These are phyloP conservation scores for Aspidoscelis tigris DNA, from an alignment of 2,113 vertebrate genomes.

Conservation along the genomic window DNA sequence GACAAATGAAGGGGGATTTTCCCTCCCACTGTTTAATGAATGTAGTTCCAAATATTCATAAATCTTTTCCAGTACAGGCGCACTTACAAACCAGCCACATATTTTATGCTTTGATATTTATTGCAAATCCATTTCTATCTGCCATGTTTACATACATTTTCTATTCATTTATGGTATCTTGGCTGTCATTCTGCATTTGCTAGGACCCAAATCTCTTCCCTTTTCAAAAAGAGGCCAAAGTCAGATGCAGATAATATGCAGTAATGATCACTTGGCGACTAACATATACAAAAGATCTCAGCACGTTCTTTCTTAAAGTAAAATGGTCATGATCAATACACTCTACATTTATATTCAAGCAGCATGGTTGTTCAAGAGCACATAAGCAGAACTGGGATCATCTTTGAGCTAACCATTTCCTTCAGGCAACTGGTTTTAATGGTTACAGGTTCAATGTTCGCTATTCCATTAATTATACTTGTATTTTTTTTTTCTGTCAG, in stretches of 20 bases:
- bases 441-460: too few relatives aligned
- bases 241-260: conserved; percentile 54
- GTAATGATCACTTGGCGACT: conserved; percentile 43
- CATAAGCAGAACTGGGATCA: not conserved
- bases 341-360: not conserved
- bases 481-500: too few relatives aligned
- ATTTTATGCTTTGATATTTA: conserved; percentile 57
- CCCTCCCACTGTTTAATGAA: conserved; percentile 65
- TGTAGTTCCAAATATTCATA: conserved; percentile 62
- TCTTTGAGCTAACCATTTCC: too few relatives aligned
- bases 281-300: conserved; percentile 50
- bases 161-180: conserved; percentile 58
- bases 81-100: conserved; percentile 62
- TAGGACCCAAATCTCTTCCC: conserved; percentile 53
- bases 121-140: conserved; percentile 65
- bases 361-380: not conserved
- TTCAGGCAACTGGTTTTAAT: too few relatives aligned
- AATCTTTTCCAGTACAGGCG: conserved; percentile 42
- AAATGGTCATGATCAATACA: not conserved
- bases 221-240: conserved; percentile 46
- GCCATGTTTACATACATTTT: conserved; percentile 64
- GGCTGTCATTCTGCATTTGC: conserved; percentile 66
- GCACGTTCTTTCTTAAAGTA: conserved; percentile 17
- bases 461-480: too few relatives aligned
- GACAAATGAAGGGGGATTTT: conserved; percentile 54